Percentiles rank a stretch among this genome's conserved stretches.
phyloP scores from a whole-genome alignment of 1,140 invertebrate genomes.

The Hydropsyche tenuis region DNA sequence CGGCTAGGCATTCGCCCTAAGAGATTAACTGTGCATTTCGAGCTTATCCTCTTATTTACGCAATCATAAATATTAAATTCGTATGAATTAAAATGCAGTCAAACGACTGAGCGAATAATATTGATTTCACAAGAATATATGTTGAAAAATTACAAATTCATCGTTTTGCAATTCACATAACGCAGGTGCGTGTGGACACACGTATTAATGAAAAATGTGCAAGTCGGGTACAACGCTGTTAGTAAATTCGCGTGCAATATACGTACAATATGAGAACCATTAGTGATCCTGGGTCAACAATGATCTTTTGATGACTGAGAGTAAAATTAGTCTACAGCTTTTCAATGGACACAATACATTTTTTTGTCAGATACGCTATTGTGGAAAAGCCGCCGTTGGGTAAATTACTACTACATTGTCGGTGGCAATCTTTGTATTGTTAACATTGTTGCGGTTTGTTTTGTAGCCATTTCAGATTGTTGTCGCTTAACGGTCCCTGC shows the following conservation, averaged over 20 bases:
- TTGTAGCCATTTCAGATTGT: conserved; percentile 23
- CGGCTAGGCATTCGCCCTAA: conserved; percentile 11
- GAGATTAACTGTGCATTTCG: conserved; percentile 26
- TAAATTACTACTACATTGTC: conserved; percentile 36
- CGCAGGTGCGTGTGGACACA: not conserved
- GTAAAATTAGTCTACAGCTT: conserved; percentile 29
- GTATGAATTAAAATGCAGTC: conserved; percentile 4
- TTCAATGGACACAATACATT: conserved; percentile 33
- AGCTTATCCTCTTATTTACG: conserved; percentile 24
- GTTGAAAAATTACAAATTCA: not conserved
- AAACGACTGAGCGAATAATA: not conserved
- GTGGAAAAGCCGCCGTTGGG: conserved; percentile 26
- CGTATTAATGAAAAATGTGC: not conserved
- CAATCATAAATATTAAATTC: conserved; percentile 10
- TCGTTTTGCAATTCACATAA: not conserved
- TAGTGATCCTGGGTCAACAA: conserved; percentile 22
- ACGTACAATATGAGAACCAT: conserved; percentile 23
- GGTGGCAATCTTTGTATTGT: conserved; percentile 35
- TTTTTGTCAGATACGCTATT: conserved; percentile 30
- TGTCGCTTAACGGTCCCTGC: conserved; percentile 16
- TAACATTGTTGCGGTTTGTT: conserved; percentile 40
- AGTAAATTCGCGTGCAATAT: not conserved
- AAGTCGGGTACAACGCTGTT: too few relatives aligned
- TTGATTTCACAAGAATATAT: not conserved
- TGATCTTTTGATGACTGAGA: conserved; percentile 32